Conservation (phyloP, 2,797 vertebrate genomes). For the Columba guinea region DNA sequence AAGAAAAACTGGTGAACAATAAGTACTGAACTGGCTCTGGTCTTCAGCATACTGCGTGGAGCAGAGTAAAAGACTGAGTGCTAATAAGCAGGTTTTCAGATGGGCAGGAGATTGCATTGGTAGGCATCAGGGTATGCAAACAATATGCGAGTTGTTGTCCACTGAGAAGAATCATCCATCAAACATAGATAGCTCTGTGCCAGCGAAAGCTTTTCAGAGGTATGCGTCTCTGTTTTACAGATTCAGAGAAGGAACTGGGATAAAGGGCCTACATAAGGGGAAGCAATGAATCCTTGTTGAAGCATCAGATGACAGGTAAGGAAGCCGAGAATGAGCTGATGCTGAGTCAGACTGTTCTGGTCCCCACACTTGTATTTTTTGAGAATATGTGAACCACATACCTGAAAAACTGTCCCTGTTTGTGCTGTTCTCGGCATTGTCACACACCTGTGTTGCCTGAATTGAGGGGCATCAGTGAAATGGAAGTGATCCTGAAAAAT, state of each 20-base stretch:
- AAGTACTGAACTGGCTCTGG: neutral
- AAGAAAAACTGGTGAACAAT: neutral
- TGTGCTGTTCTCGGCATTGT: neutral
- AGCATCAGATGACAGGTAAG: conserved; percentile 49
- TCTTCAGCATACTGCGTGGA: neutral
- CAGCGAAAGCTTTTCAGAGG: conserved; percentile 9
- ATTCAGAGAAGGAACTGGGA: neutral
- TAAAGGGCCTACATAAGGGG: neutral
- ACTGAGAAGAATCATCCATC: neutral
- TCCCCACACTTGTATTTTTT: neutral
- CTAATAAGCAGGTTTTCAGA: neutral
- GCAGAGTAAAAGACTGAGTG: neutral
- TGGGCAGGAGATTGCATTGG: neutral
- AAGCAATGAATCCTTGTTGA: neutral
- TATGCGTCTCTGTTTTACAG: conserved; percentile 41
- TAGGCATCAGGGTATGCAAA: neutral
- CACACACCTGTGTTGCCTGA: neutral
- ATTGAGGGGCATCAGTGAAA: neutral
- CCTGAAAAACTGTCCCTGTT: neutral
- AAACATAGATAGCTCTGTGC: neutral
- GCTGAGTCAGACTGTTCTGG: neutral
- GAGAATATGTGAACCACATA: neutral
- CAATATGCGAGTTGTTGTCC: neutral
- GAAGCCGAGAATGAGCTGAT: neutral
- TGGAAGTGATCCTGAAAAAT: neutral